A percentile compares a stretch with the other conserved stretches of the same genome.
Conservation (phyloP, 1,140 invertebrate genomes). For the Zaprionus camerounensis region DNA sequence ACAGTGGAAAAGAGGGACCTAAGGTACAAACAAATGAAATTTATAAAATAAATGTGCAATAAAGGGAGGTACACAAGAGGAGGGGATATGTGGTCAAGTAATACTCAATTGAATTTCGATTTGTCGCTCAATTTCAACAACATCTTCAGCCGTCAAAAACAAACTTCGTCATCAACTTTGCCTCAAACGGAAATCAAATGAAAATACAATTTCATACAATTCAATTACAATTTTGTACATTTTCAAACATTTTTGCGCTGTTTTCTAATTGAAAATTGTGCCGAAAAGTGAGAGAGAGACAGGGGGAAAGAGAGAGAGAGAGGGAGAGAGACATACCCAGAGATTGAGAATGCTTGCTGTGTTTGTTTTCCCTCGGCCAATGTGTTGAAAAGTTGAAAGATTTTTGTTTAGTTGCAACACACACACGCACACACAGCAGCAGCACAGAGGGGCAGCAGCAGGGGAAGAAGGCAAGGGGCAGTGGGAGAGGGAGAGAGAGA, state of each 20-base stretch:
- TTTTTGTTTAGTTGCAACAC: conserved; percentile 38
- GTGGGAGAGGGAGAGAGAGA: neutral
- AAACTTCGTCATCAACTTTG: conserved; percentile 38
- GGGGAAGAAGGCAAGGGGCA: neutral
- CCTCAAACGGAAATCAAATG: conserved; percentile 67
- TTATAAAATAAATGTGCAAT: no score
- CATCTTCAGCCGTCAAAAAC: conserved; percentile 11
- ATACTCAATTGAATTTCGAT: conserved; percentile 18
- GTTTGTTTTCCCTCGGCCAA: conserved; percentile 30
- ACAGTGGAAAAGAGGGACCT: no score
- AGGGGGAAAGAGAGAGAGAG: neutral
- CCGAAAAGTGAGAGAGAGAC: conserved; percentile 58
- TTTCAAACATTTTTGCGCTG: conserved; percentile 56
- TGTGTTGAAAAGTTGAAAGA: conserved; percentile 67
- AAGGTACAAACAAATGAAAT: no score
- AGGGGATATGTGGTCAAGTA: neutral
- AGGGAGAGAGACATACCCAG: neutral
- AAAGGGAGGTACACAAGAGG: no score
- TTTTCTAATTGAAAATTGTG: conserved; percentile 74
- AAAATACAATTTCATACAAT: conserved; percentile 66
- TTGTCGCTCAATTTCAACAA: conserved; percentile 16
- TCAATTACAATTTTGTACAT: conserved; percentile 70
- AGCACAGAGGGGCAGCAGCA: neutral
- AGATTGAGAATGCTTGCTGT: conserved; percentile 43
- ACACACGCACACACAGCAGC: neutral